Evolutionary conservation across 2,797 vertebrate genomes (phyloP), one percentile per base, ranked within the genome.

Genomic region (Podarcis siculus): DNA sequence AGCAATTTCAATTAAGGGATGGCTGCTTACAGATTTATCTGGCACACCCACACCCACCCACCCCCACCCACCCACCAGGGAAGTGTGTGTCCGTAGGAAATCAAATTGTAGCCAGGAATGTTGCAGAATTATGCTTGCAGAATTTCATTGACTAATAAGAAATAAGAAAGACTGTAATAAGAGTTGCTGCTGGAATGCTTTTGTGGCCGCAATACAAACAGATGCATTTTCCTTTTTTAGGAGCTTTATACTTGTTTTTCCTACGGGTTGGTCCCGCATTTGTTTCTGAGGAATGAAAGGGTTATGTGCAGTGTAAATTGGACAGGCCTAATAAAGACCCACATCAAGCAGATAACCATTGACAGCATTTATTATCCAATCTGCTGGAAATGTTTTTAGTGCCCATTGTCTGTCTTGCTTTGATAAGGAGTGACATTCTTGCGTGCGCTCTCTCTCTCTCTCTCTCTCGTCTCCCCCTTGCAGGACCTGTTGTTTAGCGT

Each of bases 401-500:
- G 66, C 9, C 88, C 86, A 72, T 88, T 67, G 23, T 91, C 90
- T 86, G 49, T 82, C 83, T 87, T 79, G 58, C 79, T 21, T 35
- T 72, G 86, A 81, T 8, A 82, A 90, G 87, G 94, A 90, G 75
- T 97, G 94, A 96, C 89, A 8, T 89, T 93, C 71, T 91, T 92
- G 37, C 79, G 32, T n/a, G n/a, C n/a, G 12, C 87, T 75, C 17
- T 35, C 19, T 27, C 8, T 77, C 32, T 21, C 12, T 25, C 0
- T 91, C 88, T 15, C 2, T 6, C 72, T 32, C 95, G 4, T 6
- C 72, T 32, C 95, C 90, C 94, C 89, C 92, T 84, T 87, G 12
- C 96, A 99, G 99, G 98, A 99, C 96, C 98, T 99, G 95, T 97
- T 99, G 93, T 99, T 99, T 96, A 99, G 98, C 9, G 99, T 99